These are phyloP conservation scores for Scylla paramamosain DNA, from an alignment of 1,140 invertebrate genomes.

Conservation along the genomic window DNA sequence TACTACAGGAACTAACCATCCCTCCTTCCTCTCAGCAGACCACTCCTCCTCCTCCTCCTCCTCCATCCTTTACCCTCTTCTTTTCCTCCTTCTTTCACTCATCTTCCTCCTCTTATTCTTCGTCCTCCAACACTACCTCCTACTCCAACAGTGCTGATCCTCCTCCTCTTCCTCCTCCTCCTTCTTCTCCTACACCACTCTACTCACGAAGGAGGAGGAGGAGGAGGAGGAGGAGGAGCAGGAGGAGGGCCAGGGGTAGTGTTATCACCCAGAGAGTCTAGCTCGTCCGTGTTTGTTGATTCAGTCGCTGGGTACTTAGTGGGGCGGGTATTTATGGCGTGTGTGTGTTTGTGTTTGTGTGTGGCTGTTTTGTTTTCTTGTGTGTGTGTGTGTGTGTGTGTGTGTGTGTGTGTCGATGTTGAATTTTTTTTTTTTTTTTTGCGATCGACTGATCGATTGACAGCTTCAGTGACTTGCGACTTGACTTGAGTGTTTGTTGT, in stretches of 20 bases:
- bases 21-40: slow-evolving; percentile 23
- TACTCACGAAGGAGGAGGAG: not conserved
- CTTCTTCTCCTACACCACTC: not conserved
- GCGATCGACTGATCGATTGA: not conserved
- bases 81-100: not conserved
- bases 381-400: slow-evolving; percentile 58
- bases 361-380: slow-evolving; percentile 39
- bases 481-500: not conserved
- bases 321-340: slow-evolving; percentile 28
- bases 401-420: slow-evolving; percentile 21
- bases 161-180: not conserved
- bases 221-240: not conserved
- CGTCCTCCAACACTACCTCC: not conserved
- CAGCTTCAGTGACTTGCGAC: not conserved
- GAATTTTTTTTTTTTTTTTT: not conserved
- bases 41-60: not conserved
- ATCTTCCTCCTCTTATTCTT: not conserved
- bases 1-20: not conserved
- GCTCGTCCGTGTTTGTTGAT: slow-evolving; percentile 50
- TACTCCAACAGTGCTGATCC: not conserved
- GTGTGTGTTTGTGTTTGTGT: slow-evolving; percentile 58
- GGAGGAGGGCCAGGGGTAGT: not conserved
- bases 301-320: slow-evolving; percentile 57
- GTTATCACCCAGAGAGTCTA: slow-evolving; percentile 31
- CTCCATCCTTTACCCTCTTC: not conserved